These are phyloP conservation scores for Apaloderma vittatum DNA, from an alignment of 2,113 vertebrate genomes.

Conservation along the genomic window DNA sequence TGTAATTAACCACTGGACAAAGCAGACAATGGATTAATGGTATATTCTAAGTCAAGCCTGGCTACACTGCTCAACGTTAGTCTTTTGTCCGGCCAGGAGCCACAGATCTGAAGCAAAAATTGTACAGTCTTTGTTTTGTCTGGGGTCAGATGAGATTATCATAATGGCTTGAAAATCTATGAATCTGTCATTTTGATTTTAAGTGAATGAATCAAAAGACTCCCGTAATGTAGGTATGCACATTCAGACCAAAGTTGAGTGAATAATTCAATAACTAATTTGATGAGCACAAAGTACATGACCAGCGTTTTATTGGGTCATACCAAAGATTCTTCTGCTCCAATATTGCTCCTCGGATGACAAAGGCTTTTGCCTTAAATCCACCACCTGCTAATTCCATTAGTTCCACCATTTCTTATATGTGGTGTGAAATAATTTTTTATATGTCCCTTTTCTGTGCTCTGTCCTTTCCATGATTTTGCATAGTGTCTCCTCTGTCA, in stretches of 20 bases:
- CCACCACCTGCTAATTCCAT: not conserved
- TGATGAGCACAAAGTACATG: slow-evolving; percentile 19
- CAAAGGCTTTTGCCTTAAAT: slow-evolving; percentile 30
- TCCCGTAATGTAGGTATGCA: slow-evolving; percentile 31
- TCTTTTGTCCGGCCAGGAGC: slow-evolving; percentile 39
- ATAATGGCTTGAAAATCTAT: slow-evolving; percentile 56
- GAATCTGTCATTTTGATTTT: slow-evolving; percentile 65
- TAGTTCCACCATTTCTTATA: not conserved
- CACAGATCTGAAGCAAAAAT: not conserved
- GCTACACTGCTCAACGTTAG: not conserved
- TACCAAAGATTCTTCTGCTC: slow-evolving; percentile 26
- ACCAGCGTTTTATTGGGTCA: not conserved
- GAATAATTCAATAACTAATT: slow-evolving; percentile 57
- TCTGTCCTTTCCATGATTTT: not conserved
- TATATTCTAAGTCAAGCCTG: slow-evolving; percentile 51
- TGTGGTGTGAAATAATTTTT: not conserved
- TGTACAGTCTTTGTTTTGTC: slow-evolving; percentile 52
- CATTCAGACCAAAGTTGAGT: slow-evolving; percentile 33
- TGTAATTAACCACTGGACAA: slow-evolving; percentile 39
- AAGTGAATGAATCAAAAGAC: slow-evolving; percentile 38
- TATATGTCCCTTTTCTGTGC: not conserved
- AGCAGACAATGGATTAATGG: slow-evolving; percentile 33
- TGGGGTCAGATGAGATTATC: slow-evolving; percentile 59
- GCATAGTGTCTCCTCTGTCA: not conserved
- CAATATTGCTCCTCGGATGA: not conserved